Evolutionary conservation across 2,888 invertebrate species (phyloP), one percentile per base, ranked within the genome.

Genomic region (Cenopis cana): DNA sequence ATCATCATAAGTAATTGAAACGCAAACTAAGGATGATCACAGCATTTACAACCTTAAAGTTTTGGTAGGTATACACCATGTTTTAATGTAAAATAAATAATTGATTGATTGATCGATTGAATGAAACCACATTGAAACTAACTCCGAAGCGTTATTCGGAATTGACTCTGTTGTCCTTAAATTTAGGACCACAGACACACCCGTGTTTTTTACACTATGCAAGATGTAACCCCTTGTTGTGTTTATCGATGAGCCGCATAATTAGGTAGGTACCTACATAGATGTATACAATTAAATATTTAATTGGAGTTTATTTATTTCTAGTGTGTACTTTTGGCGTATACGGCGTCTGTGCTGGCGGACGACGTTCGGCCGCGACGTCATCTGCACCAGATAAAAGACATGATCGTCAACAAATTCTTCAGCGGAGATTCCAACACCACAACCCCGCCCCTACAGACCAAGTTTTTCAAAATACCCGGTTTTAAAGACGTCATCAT

Each of bases 271-370:
- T 14, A 41, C 41, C 41, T 4, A 14, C 24, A 24, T 24, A n/a
- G n/a, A n/a, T n/a, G n/a, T 41, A 24, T 41, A n/a, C n/a, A n/a
- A 46, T 5, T 8, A n/a, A 6, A 46, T 5, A n/a, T n/a, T n/a
- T n/a, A n/a, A 41, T 46, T 46, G n/a, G 1, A 46, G 24, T 24
- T 49, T 38, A 75, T 62, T 62, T 66, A 75, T 24, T 84, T 87
- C 65, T 83, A 88, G 88, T 84, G 78, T 57, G 69, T 86, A 55
- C 62, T 86, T 29, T 66, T 87, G 68, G 76, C 75, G 57, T 78
- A 75, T 64, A 69, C 78, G 2, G 78, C 74, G n/a, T 36, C 76
- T 41, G 76, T 77, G 54, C 57, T 74, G 52, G 76, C 85, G 12
- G 49, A 74, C 36, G 65, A 76, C 41, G 41, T 60, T 14, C 36